Percentiles rank a stretch among this genome's conserved stretches.
phyloP scores from a whole-genome alignment of 2,113 vertebrate species.

The Mustela nigripes region DNA sequence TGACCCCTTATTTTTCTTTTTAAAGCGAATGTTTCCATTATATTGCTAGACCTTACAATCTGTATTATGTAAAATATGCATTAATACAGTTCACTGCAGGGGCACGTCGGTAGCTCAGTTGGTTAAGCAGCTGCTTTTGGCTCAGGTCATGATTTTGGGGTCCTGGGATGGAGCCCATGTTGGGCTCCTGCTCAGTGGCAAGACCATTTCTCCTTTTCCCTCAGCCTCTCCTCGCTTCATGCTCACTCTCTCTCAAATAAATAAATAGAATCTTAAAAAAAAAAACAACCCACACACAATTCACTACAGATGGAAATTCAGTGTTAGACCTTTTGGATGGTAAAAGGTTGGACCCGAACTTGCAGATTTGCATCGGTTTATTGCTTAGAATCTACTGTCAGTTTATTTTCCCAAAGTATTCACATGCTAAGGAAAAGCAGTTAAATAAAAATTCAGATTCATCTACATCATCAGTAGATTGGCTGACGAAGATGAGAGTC shows the following conservation, averaged over 20 bases:
- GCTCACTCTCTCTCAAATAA: not conserved
- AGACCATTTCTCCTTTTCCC: not conserved
- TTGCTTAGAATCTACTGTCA: constrained; percentile 46
- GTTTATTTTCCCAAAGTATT: constrained; percentile 43
- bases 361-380: not conserved
- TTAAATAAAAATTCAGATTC: not conserved
- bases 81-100: constrained; percentile 5
- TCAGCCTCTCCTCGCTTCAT: not conserved
- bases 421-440: not conserved
- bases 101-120: not conserved
- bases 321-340: constrained; percentile 41
- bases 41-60: constrained; percentile 47
- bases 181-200: not conserved
- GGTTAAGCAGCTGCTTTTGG: not conserved
- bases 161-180: not conserved
- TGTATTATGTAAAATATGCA: constrained; percentile 65
- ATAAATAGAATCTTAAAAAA: not conserved
- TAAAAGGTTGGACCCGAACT: not conserved
- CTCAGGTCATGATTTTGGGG: not conserved
- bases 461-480: not conserved
- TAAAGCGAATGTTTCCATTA: constrained; percentile 57
- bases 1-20: not conserved
- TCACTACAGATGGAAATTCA: constrained; percentile 64
- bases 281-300: not conserved
- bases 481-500: not conserved